Evolutionary conservation across 2,797 vertebrate species (phyloP).

Genomic region (Etheostoma perlongum): DNA sequence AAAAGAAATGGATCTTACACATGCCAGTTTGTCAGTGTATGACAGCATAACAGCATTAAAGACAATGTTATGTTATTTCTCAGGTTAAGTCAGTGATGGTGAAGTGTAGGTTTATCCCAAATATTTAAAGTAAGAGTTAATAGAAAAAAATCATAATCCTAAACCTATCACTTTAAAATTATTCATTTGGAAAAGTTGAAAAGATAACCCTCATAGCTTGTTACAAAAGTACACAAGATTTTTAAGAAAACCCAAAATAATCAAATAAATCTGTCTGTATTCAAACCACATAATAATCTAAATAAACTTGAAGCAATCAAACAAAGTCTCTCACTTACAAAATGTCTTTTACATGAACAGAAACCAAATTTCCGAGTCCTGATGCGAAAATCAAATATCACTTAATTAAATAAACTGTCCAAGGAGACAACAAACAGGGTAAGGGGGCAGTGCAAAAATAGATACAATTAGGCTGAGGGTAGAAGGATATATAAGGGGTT

Average conservation of each 20-base stretch:
- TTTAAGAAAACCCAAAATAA: not conserved
- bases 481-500: not conserved
- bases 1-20: too few species aligned
- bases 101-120: not conserved
- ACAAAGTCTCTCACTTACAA: not conserved
- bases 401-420: slow-evolving; percentile 20
- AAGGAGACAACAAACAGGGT: slow-evolving; percentile 6
- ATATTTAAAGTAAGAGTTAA: not conserved
- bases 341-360: slow-evolving; percentile 4
- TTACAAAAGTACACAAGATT: not conserved
- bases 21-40: too few species aligned
- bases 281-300: not conserved
- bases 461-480: slow-evolving; percentile 9
- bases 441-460: slow-evolving; percentile 4
- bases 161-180: not conserved
- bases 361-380: not conserved
- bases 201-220: not conserved
- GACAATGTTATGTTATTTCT: too few species aligned
- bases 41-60: not conserved
- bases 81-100: not conserved
- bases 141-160: not conserved
- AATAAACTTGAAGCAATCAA: not conserved
- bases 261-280: not conserved
- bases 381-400: slow-evolving; percentile 3
- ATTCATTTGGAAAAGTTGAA: not conserved